Evolutionary conservation across 2,797 vertebrate species (phyloP).

Genomic region (Fratercula arctica): DNA sequence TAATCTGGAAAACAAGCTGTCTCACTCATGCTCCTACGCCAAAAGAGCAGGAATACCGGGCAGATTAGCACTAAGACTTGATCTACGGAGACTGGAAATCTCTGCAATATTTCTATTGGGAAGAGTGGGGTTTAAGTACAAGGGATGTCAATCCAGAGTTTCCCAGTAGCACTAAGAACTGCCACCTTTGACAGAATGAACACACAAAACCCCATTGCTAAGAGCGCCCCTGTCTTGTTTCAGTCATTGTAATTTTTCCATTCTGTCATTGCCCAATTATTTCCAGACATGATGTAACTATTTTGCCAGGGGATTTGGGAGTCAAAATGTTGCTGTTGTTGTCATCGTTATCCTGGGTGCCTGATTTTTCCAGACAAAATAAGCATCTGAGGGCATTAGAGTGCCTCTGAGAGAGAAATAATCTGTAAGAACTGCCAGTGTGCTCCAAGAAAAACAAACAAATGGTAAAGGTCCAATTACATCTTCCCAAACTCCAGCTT

Average conservation of each 20-base stretch:
- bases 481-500: not conserved
- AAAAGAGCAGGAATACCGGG: not conserved
- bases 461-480: slow-evolving; percentile 5
- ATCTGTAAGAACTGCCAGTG: slow-evolving; percentile 2
- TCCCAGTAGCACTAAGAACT: not conserved
- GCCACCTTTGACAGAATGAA: slow-evolving; percentile 1
- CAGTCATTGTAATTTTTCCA: slow-evolving; percentile 54
- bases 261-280: slow-evolving; percentile 63
- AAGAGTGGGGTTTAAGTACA: not conserved
- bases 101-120: not conserved
- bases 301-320: slow-evolving; percentile 61
- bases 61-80: not conserved
- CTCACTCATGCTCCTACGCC: not conserved
- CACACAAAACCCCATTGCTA: not conserved
- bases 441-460: slow-evolving; percentile 59
- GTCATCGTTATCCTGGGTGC: slow-evolving; percentile 54
- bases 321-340: slow-evolving; percentile 50
- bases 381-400: slow-evolving; percentile 46
- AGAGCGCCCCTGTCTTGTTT: not conserved
- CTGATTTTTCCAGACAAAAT: slow-evolving; percentile 62
- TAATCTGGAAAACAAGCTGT: not conserved
- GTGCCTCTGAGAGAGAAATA: slow-evolving; percentile 24
- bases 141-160: not conserved
- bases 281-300: slow-evolving; percentile 64
- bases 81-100: not conserved